Evolutionary conservation across 2,113 vertebrate species (phyloP).

Genomic region (Mobula hypostoma): DNA sequence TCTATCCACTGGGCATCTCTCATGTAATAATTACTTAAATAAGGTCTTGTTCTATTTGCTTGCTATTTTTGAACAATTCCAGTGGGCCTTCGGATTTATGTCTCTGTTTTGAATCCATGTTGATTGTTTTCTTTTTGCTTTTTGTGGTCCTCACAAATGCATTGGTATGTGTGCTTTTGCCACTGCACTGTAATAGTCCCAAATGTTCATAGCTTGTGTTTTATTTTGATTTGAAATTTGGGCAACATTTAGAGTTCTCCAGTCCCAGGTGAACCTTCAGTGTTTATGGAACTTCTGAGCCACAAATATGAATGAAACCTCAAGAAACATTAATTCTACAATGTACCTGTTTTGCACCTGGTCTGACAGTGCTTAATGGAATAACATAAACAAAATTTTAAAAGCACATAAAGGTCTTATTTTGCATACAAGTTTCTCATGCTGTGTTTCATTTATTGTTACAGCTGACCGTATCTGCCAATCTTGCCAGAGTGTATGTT

Average conservation of each 20-base stretch:
- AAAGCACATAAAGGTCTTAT: not conserved
- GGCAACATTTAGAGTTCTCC: not conserved
- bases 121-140: not conserved
- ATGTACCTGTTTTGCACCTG: not conserved
- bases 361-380: not conserved
- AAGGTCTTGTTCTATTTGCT: not conserved
- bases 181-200: no score
- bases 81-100: not conserved
- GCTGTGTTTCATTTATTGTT: not conserved
- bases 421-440: not conserved
- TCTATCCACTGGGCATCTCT: not conserved
- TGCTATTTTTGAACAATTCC: not conserved
- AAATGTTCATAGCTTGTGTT: not conserved
- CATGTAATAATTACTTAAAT: not conserved
- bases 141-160: not conserved
- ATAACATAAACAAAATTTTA: not conserved
- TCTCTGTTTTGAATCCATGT: not conserved
- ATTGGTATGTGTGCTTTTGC: not conserved
- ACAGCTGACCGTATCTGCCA: constrained; percentile 22
- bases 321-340: not conserved
- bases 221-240: not conserved
- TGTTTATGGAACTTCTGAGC: not conserved
- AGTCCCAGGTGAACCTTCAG: not conserved
- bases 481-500: constrained; percentile 22
- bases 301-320: not conserved